Percentiles rank a stretch among this genome's conserved stretches.
Evolutionary conservation across 53 echinoderm and acorn worm species (phyloP).

Genomic region (Echinarachnius parma): DNA sequence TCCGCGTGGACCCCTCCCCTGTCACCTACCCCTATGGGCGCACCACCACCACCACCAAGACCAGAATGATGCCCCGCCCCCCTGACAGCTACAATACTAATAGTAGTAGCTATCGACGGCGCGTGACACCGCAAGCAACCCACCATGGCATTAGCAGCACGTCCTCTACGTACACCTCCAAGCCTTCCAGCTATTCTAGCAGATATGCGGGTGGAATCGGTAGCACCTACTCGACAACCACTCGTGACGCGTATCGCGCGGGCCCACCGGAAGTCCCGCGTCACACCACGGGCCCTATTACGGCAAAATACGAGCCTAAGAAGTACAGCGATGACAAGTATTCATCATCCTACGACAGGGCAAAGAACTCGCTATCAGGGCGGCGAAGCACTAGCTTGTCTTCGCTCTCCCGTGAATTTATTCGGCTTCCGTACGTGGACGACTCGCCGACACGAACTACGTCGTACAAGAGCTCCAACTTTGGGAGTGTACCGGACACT

Average conservation of each 20-base stretch:
- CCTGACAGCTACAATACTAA: conserved; percentile 17
- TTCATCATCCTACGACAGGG: not conserved
- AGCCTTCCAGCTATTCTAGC: not conserved
- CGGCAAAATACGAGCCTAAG: conserved; percentile 19
- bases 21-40: conserved; percentile 18
- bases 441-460: conserved; percentile 10
- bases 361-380: conserved; percentile 4
- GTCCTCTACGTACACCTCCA: not conserved
- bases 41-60: conserved; percentile 5
- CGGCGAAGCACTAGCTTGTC: conserved; percentile 10
- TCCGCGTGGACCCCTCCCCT: conserved; percentile 26
- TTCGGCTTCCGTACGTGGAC: conserved; percentile 22
- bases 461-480: conserved; percentile 25
- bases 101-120: conserved; percentile 1
- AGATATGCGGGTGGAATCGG: not conserved
- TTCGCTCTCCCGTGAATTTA: conserved; percentile 1
- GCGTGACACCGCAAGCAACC: conserved; percentile 27
- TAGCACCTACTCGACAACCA: not conserved
- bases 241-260: conserved; percentile 16
- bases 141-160: conserved; percentile 1
- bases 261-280: conserved; percentile 6
- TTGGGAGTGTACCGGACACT: conserved; percentile 30
- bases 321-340: conserved; percentile 4
- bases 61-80: conserved; percentile 37
- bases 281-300: conserved; percentile 17